phyloP scores from a whole-genome alignment of 1,140 invertebrate species.

The Hyles euphorbiae region DNA sequence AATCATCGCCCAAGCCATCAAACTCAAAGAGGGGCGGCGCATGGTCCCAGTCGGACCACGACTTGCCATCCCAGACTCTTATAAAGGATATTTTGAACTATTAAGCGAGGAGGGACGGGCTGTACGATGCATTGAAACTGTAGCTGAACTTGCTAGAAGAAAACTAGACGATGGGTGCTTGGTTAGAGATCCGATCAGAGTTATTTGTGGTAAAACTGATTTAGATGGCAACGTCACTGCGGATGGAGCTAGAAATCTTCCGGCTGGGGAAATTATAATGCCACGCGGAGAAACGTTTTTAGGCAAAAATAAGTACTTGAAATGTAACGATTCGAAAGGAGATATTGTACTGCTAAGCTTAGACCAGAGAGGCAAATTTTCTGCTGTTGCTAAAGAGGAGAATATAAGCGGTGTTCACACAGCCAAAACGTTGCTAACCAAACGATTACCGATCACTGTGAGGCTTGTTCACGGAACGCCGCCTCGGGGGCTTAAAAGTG shows the following conservation, averaged over 20 bases:
- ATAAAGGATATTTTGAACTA: constrained; percentile 94
- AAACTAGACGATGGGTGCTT: constrained; percentile 87
- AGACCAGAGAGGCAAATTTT: constrained; percentile 93
- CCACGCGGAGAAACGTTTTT: constrained; percentile 82
- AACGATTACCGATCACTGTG: constrained; percentile 93
- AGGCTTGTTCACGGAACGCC: constrained; percentile 91
- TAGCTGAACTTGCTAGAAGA: constrained; percentile 86
- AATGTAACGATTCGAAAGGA: constrained; percentile 90
- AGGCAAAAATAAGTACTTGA: constrained; percentile 85
- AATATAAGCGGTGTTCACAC: constrained; percentile 95
- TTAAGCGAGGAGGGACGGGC: constrained; percentile 94
- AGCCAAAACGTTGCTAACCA: constrained; percentile 88
- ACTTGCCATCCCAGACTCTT: constrained; percentile 92
- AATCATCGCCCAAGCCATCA: constrained; percentile 92
- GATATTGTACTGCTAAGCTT: constrained; percentile 88
- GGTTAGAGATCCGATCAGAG: constrained; percentile 91
- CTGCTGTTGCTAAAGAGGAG: constrained; percentile 91
- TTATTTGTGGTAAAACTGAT: constrained; percentile 82
- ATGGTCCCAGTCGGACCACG: constrained; percentile 87
- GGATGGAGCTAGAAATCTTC: constrained; percentile 83
- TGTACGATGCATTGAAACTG: constrained; percentile 91
- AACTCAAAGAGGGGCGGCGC: constrained; percentile 89
- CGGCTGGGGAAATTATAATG: constrained; percentile 88
- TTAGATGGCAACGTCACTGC: constrained; percentile 80
- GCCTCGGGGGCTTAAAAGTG: constrained; percentile 86